Conservation (phyloP, 92 coral and sea anemone genomes). For the Palythoa grandis region DNA sequence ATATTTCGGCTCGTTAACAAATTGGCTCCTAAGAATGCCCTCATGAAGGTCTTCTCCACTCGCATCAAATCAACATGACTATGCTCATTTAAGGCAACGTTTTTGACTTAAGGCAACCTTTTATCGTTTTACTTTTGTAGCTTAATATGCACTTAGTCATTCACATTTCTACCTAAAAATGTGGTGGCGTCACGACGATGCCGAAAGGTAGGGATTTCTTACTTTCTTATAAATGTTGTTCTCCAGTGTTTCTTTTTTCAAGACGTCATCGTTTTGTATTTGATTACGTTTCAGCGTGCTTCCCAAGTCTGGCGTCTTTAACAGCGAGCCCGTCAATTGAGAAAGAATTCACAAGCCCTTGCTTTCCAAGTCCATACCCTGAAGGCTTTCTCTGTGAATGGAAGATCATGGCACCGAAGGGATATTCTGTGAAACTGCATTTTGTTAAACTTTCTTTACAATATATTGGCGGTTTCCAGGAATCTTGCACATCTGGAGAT, state of each 20-base stretch:
- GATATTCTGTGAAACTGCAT: constrained; percentile 1
- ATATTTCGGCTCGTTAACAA: too few relatives aligned
- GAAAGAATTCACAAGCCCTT: neutral
- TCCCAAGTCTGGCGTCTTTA: constrained; percentile 12
- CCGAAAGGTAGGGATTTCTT: neutral
- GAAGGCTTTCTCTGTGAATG: constrained; percentile 2
- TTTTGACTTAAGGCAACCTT: too few relatives aligned
- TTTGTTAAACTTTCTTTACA: neutral
- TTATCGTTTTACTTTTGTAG: too few relatives aligned
- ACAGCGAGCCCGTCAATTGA: neutral
- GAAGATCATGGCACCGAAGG: constrained; percentile 1
- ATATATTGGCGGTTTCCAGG: neutral
- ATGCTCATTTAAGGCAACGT: too few relatives aligned
- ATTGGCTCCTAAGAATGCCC: too few relatives aligned
- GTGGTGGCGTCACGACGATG: neutral
- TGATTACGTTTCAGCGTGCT: constrained; percentile 2
- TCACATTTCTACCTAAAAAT: too few relatives aligned
- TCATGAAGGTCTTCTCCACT: too few relatives aligned
- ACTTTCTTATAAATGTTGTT: neutral
- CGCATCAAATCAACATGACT: too few relatives aligned
- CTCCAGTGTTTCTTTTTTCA: neutral
- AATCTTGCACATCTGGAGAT: neutral
- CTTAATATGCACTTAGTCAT: too few relatives aligned
- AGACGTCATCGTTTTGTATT: neutral
- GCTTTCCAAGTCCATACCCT: constrained; percentile 1